These are phyloP conservation scores for Apodemia zela DNA, from an alignment of 2,888 invertebrate species.

Conservation along the genomic window DNA sequence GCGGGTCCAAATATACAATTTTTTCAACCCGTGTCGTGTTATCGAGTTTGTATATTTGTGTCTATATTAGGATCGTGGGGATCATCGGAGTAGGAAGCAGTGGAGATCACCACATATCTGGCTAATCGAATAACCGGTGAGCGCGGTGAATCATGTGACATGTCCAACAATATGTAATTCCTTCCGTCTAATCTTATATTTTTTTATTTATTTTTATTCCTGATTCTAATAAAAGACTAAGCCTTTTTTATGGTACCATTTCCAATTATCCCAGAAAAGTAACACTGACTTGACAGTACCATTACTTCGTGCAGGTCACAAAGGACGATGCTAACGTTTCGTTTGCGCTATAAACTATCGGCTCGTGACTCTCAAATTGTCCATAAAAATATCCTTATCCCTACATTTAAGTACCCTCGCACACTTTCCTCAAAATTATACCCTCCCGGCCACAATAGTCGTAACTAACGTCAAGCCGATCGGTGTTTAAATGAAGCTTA, in stretches of 20 bases:
- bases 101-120: too few species aligned
- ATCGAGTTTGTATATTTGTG: too few species aligned
- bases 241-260: not conserved
- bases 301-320: constrained; percentile 1
- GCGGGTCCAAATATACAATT: too few species aligned
- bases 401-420: constrained; percentile 42
- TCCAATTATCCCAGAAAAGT: not conserved
- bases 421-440: constrained; percentile 39
- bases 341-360: constrained; percentile 38
- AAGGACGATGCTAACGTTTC: constrained; percentile 22
- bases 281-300: not conserved
- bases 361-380: constrained; percentile 43
- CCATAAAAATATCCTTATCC: constrained; percentile 44
- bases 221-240: not conserved
- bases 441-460: constrained; percentile 40
- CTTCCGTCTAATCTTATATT: not conserved
- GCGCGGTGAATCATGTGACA: too few species aligned
- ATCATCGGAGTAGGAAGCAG: too few species aligned
- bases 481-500: constrained; percentile 36
- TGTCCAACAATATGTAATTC: not conserved
- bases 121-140: too few species aligned
- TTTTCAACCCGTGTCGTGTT: too few species aligned
- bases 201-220: not conserved
- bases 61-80: too few species aligned
- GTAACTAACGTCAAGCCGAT: constrained; percentile 59